Evolutionary conservation across 2,888 invertebrate species (phyloP).

Genomic region (Rotaria sp.): DNA sequence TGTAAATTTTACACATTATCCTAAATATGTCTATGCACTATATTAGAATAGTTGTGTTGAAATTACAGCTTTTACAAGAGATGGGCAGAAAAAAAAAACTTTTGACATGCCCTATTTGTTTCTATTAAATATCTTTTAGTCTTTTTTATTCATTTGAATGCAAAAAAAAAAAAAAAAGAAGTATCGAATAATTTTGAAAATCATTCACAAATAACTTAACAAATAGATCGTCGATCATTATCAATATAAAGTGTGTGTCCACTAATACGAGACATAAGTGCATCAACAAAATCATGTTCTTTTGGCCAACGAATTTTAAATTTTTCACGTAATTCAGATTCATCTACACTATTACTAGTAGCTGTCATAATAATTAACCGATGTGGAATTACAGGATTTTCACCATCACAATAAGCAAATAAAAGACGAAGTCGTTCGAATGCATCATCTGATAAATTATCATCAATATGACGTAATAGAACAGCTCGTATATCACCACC

Average conservation of each 20-base stretch:
- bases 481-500: neutral
- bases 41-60: too few species aligned
- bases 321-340: neutral
- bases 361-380: neutral
- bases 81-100: too few species aligned
- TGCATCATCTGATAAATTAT: neutral
- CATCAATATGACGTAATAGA: neutral
- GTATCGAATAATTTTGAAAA: neutral
- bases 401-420: slow-evolving; percentile 19
- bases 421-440: neutral
- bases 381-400: neutral
- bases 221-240: neutral
- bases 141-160: neutral
- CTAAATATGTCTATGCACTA: too few species aligned
- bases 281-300: slow-evolving; percentile 2
- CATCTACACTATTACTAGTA: neutral
- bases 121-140: neutral
- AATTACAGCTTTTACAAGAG: too few species aligned
- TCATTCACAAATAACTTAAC: neutral
- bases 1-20: too few species aligned
- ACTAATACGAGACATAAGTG: neutral
- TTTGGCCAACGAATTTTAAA: neutral
- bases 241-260: neutral
- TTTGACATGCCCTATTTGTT: neutral
- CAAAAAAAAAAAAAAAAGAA: neutral